Conservation (phyloP, 1,140 invertebrate genomes). For the Holotrichia oblita region DNA sequence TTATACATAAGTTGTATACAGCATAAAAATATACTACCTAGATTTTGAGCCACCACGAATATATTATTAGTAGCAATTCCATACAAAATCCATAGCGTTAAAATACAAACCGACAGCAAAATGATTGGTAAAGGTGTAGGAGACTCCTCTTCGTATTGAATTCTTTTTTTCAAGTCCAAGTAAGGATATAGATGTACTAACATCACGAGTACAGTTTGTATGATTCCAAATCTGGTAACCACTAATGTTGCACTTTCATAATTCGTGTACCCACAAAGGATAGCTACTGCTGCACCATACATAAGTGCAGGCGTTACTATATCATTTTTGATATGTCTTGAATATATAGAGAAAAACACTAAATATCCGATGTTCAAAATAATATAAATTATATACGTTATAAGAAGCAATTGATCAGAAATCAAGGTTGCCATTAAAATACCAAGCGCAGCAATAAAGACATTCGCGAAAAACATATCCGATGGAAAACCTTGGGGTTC, state of each 20-base stretch:
- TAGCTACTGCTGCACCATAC: not conserved
- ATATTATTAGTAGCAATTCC: not conserved
- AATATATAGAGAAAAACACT: not conserved
- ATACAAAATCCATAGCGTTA: constrained; percentile 6
- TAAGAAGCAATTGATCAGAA: not conserved
- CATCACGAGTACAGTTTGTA: constrained; percentile 14
- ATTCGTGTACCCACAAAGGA: not conserved
- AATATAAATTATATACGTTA: not conserved
- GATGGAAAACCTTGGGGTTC: not conserved
- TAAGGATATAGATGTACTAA: constrained; percentile 3
- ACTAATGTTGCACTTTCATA: not conserved
- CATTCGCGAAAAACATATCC: constrained; percentile 19
- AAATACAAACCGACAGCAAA: constrained; percentile 13
- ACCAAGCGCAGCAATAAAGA: constrained; percentile 4
- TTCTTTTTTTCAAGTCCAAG: not conserved
- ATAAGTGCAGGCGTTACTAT: not conserved
- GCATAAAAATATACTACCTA: constrained; percentile 14
- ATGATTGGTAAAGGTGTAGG: constrained; percentile 16
- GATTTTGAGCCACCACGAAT: not conserved
- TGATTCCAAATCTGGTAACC: not conserved
- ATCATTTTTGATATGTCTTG: not conserved
- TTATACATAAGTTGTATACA: not conserved
- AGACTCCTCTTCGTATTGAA: constrained; percentile 3
- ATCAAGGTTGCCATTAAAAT: not conserved
- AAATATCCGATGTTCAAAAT: not conserved